Conservation (phyloP, 2,797 vertebrate species). For the Notoglanidium macrostoma region DNA sequence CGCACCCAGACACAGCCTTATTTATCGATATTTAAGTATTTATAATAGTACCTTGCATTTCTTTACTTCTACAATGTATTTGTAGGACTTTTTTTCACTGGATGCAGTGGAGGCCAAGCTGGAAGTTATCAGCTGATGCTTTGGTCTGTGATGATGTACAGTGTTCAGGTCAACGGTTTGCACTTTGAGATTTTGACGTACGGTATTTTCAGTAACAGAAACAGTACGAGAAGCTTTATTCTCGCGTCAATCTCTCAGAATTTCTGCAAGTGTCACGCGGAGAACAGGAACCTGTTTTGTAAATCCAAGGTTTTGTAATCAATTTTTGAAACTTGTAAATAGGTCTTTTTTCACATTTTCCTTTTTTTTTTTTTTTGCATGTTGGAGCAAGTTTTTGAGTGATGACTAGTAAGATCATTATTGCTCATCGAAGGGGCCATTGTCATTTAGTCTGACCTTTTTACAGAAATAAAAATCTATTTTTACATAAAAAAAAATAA, state of each 20-base stretch:
- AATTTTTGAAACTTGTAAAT: constrained; percentile 76
- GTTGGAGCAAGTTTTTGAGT: constrained; percentile 61
- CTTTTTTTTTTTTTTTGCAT: constrained; percentile 71
- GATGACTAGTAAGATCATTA: constrained; percentile 59
- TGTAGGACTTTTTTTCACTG: constrained; percentile 48
- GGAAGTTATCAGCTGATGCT: constrained; percentile 19
- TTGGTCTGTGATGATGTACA: constrained; percentile 53
- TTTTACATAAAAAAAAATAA: constrained; percentile 75
- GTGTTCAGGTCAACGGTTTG: constrained; percentile 53
- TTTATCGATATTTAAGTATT: constrained; percentile 71
- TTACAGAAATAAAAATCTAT: constrained; percentile 85
- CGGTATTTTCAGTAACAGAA: constrained; percentile 64
- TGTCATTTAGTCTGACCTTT: constrained; percentile 74
- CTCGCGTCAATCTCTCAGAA: constrained; percentile 55
- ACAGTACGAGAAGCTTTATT: constrained; percentile 54
- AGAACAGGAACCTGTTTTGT: constrained; percentile 65
- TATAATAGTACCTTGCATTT: constrained; percentile 73
- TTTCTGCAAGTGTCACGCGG: constrained; percentile 65
- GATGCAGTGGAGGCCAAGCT: constrained; percentile 47
- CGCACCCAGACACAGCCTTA: constrained; percentile 63
- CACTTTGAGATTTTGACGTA: constrained; percentile 60
- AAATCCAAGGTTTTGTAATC: constrained; percentile 74
- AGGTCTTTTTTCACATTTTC: constrained; percentile 60
- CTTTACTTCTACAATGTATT: constrained; percentile 53
- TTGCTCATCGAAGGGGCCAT: constrained; percentile 56